These are phyloP conservation scores for Telmatochromis sp. DNA, from an alignment of 2,113 vertebrate species.

Conservation along the genomic window DNA sequence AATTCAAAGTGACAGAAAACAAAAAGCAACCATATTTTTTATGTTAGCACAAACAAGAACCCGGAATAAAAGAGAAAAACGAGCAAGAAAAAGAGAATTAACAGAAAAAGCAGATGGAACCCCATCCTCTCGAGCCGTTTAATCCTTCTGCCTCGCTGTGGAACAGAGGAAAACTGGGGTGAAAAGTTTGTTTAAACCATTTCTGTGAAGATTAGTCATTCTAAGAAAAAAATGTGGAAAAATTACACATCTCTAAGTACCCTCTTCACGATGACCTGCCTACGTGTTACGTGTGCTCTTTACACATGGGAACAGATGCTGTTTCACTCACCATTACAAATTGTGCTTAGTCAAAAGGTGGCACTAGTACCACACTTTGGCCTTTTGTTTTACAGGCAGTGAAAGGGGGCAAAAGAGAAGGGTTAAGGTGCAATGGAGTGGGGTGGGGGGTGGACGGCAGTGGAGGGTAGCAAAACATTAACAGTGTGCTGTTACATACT, in stretches of 20 bases:
- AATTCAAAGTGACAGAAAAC: slow-evolving; percentile 36
- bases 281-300: neutral
- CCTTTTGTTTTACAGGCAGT: neutral
- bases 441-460: neutral
- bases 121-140: neutral
- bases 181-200: slow-evolving; percentile 17
- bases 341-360: slow-evolving; percentile 45
- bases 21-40: neutral
- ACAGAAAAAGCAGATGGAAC: neutral
- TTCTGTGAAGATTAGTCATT: slow-evolving; percentile 1
- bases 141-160: neutral
- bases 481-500: neutral
- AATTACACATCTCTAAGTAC: neutral
- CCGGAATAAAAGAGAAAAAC: neutral
- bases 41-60: neutral
- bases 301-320: neutral
- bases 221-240: neutral
- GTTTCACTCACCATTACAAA: neutral
- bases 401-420: neutral
- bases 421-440: neutral
- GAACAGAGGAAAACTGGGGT: slow-evolving; percentile 5
- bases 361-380: slow-evolving; percentile 37
- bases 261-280: neutral
- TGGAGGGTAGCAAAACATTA: neutral
- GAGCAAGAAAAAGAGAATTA: neutral